A percentile compares a stretch with the other conserved stretches of the same genome.
phyloP scores from a whole-genome alignment of 2,113 vertebrate genomes.

The Limnothrissa miodon region DNA sequence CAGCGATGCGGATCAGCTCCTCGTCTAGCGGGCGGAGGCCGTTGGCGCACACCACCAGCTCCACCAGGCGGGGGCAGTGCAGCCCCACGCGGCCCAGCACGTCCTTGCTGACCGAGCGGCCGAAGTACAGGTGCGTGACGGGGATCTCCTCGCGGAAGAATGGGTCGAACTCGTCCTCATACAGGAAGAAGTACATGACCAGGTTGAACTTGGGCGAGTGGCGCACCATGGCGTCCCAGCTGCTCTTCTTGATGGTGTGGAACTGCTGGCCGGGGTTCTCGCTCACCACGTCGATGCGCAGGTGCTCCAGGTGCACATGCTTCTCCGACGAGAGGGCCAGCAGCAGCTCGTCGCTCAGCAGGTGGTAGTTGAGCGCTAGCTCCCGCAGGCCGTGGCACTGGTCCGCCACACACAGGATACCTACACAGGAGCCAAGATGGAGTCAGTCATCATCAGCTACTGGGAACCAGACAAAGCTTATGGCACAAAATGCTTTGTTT shows the following conservation, averaged over 20 bases:
- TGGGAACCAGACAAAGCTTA: too few species aligned
- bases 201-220: slow-evolving; percentile 75
- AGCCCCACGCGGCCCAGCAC: slow-evolving; percentile 87
- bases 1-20: slow-evolving; percentile 93
- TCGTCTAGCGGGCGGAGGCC: slow-evolving; percentile 93
- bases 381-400: slow-evolving; percentile 84
- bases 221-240: slow-evolving; percentile 51
- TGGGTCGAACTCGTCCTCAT: slow-evolving; percentile 92
- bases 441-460: not conserved
- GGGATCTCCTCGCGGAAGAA: slow-evolving; percentile 58
- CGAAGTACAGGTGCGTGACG: slow-evolving; percentile 50
- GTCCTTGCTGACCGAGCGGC: slow-evolving; percentile 48
- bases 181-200: slow-evolving; percentile 98
- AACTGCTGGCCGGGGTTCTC: slow-evolving; percentile 85
- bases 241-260: slow-evolving; percentile 91
- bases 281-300: slow-evolving; percentile 84
- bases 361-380: slow-evolving; percentile 83
- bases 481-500: too few species aligned
- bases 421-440: slow-evolving; percentile 51
- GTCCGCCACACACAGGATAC: slow-evolving; percentile 85
- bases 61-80: slow-evolving; percentile 90
- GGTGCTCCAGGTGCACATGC: slow-evolving; percentile 82
- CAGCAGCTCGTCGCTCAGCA: slow-evolving; percentile 81
- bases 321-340: slow-evolving; percentile 84
- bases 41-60: slow-evolving; percentile 96